Evolutionary conservation across 2,888 invertebrate genomes (phyloP).

Genomic region (Xestia sexstrigata): DNA sequence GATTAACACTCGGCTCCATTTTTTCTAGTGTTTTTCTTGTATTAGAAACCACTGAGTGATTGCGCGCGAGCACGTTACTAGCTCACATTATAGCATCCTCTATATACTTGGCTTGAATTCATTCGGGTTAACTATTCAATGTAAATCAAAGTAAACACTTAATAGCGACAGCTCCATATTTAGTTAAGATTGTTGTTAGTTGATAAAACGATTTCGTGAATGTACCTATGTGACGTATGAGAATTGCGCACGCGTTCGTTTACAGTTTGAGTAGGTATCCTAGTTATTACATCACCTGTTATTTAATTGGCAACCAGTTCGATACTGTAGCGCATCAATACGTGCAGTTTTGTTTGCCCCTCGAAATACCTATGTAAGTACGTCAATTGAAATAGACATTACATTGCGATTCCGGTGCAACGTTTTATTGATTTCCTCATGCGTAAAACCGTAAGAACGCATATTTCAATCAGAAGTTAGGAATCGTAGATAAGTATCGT

Average conservation of each 20-base stretch:
- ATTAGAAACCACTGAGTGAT: constrained; percentile 58
- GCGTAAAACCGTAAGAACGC: constrained; percentile 30
- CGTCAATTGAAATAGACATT: constrained; percentile 33
- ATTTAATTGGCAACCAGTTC: constrained; percentile 48
- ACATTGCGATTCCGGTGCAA: constrained; percentile 33
- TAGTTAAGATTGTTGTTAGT: constrained; percentile 4
- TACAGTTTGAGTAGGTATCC: constrained; percentile 27
- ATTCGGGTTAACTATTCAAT: constrained; percentile 12
- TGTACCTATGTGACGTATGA: constrained; percentile 1
- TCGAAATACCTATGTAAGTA: constrained; percentile 30
- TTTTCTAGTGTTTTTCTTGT: constrained; percentile 25
- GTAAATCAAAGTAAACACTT: constrained; percentile 31
- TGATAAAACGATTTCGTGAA: constrained; percentile 28
- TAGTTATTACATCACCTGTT: constrained; percentile 52
- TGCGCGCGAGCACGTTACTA: constrained; percentile 52
- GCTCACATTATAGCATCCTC: constrained; percentile 57
- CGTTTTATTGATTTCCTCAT: constrained; percentile 44
- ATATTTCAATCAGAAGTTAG: constrained; percentile 28
- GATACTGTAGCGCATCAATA: constrained; percentile 37
- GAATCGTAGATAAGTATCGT: not conserved
- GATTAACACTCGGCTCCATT: constrained; percentile 11
- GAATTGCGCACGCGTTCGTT: constrained; percentile 19
- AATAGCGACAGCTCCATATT: constrained; percentile 22
- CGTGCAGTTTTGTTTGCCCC: constrained; percentile 25
- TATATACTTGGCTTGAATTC: constrained; percentile 39